Evolutionary conservation across 1,140 invertebrate species (phyloP).

Genomic region (Drosophila kanapiae): DNA sequence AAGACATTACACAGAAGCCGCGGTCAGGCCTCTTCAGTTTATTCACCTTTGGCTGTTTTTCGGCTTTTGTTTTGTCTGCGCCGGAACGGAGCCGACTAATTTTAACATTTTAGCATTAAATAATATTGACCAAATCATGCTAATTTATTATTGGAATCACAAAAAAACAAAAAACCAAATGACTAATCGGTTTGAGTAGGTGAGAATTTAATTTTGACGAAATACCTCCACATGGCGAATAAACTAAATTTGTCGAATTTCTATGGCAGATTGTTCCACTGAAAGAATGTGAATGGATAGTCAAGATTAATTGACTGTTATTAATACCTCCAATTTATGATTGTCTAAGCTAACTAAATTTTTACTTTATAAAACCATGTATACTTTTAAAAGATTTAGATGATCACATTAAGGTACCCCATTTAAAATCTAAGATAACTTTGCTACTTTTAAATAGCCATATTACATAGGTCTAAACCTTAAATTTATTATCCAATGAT

Average conservation of each 20-base stretch:
- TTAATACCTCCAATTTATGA: neutral
- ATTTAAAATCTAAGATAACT: too few relatives aligned
- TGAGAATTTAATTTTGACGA: conserved; percentile 28
- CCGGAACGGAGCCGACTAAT: conserved; percentile 36
- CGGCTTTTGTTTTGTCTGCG: conserved; percentile 61
- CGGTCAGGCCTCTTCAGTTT: conserved; percentile 52
- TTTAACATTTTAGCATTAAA: conserved; percentile 53
- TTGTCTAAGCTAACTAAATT: neutral
- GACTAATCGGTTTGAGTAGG: conserved; percentile 42
- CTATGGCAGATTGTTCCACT: neutral
- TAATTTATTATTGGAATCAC: conserved; percentile 31
- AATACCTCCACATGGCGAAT: conserved; percentile 1
- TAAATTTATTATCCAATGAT: neutral
- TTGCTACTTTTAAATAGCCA: neutral
- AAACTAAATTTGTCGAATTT: neutral
- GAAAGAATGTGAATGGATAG: neutral
- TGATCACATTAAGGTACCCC: neutral
- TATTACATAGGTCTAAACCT: neutral
- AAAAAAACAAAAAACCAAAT: conserved; percentile 26
- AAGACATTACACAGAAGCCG: conserved; percentile 55
- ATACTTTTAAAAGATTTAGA: neutral
- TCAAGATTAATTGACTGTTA: neutral
- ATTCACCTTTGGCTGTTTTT: conserved; percentile 64
- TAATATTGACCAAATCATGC: conserved; percentile 57
- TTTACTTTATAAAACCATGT: neutral